These are phyloP conservation scores for Enteromius unitaeniatus DNA, from an alignment of 2,797 vertebrate species.

Conservation along the genomic window DNA sequence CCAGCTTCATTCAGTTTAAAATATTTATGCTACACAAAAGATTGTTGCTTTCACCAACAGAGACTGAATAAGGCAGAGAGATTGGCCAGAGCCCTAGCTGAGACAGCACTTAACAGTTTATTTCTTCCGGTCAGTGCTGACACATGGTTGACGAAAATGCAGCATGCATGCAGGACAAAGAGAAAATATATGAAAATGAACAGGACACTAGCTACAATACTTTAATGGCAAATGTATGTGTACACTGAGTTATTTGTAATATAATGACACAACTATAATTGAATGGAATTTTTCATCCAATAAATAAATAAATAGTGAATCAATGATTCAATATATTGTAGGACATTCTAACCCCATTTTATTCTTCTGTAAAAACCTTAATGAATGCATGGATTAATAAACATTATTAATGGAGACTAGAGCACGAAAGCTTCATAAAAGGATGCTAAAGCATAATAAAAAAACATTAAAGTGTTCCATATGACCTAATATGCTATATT, in stretches of 20 bases:
- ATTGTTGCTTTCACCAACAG: constrained; percentile 4
- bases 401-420: not conserved
- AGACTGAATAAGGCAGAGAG: constrained; percentile 1
- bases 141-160: not conserved
- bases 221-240: not conserved
- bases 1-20: not conserved
- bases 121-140: constrained; percentile 32
- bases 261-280: not conserved
- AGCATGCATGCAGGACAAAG: not conserved
- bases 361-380: not conserved
- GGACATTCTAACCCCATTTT: not conserved
- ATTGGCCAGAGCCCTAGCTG: constrained; percentile 25
- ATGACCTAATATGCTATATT: not conserved
- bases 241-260: not conserved
- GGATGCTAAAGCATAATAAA: not conserved
- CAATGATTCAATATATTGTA: not conserved
- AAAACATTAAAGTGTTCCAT: not conserved
- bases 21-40: constrained; percentile 13
- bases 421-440: not conserved
- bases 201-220: not conserved
- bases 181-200: not conserved
- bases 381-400: not conserved
- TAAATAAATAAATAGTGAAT: not conserved
- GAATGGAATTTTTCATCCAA: not conserved
- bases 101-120: constrained; percentile 37